Evolutionary conservation across 2,797 vertebrate genomes (phyloP).

Genomic region (Myripristis murdjan): DNA sequence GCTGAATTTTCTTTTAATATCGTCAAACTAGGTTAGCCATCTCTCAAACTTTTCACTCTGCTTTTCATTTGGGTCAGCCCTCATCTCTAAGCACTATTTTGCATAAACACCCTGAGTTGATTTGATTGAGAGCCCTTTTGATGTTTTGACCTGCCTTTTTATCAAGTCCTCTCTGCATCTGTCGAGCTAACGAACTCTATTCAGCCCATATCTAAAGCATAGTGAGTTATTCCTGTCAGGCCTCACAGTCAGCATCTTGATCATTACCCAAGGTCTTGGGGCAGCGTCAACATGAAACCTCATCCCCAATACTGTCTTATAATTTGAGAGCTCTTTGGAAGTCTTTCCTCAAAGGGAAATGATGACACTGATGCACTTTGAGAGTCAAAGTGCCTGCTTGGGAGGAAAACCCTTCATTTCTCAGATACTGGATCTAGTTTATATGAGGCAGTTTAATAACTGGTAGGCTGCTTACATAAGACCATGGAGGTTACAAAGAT

Average conservation of each 20-base stretch:
- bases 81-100: conserved; percentile 69
- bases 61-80: conserved; percentile 72
- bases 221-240: conserved; percentile 70
- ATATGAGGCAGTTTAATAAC: conserved; percentile 41
- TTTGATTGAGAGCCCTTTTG: conserved; percentile 78
- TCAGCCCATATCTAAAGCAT: conserved; percentile 59
- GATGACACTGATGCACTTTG: conserved; percentile 67
- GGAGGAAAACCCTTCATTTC: conserved; percentile 66
- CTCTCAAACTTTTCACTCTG: conserved; percentile 50
- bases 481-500: background rate
- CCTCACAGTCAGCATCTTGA: conserved; percentile 66
- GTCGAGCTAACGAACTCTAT: conserved; percentile 69
- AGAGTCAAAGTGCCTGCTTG: conserved; percentile 65
- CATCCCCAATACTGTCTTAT: conserved; percentile 55
- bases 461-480: conserved; percentile 45
- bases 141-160: conserved; percentile 80
- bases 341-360: conserved; percentile 75
- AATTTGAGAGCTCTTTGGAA: conserved; percentile 74
- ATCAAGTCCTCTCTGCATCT: conserved; percentile 70
- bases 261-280: conserved; percentile 77
- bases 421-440: conserved; percentile 37
- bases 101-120: conserved; percentile 73
- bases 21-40: conserved; percentile 67
- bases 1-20: conserved; percentile 64
- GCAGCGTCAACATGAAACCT: conserved; percentile 74